These are phyloP conservation scores for Phoeniculus purpureus DNA, from an alignment of 2,797 vertebrate genomes.

Conservation along the genomic window DNA sequence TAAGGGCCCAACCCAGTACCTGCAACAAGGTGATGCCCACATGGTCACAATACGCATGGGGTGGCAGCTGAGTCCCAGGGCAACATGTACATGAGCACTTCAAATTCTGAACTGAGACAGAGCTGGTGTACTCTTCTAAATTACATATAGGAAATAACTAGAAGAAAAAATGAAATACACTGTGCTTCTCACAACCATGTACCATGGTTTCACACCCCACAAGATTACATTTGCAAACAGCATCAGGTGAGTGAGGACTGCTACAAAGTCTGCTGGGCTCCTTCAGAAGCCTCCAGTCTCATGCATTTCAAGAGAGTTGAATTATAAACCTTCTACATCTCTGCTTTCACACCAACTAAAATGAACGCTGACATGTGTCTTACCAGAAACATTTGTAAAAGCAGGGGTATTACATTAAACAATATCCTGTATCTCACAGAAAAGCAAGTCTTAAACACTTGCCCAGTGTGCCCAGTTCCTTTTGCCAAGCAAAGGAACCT, in stretches of 20 bases:
- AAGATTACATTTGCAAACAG: background rate
- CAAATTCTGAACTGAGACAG: background rate
- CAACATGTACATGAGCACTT: accelerated
- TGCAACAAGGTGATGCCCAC: background rate
- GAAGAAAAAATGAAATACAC: background rate
- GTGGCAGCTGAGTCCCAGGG: accelerated
- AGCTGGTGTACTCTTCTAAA: background rate
- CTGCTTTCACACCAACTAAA: background rate
- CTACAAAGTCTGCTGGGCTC: background rate
- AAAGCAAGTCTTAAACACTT: background rate
- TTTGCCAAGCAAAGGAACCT: conserved; percentile 17
- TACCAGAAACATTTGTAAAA: no score
- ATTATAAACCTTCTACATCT: background rate
- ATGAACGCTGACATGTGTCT: background rate
- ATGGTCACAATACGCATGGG: accelerated
- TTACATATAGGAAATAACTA: background rate
- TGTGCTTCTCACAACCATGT: background rate
- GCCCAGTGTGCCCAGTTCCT: background rate
- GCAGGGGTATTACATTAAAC: background rate
- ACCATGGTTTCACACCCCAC: background rate
- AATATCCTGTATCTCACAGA: background rate
- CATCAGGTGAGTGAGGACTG: background rate
- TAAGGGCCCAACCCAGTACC: background rate
- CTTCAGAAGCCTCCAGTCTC: background rate
- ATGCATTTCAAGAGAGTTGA: background rate